phyloP scores from a whole-genome alignment of 2,113 vertebrate genomes.

The Periophthalmus modestus region DNA sequence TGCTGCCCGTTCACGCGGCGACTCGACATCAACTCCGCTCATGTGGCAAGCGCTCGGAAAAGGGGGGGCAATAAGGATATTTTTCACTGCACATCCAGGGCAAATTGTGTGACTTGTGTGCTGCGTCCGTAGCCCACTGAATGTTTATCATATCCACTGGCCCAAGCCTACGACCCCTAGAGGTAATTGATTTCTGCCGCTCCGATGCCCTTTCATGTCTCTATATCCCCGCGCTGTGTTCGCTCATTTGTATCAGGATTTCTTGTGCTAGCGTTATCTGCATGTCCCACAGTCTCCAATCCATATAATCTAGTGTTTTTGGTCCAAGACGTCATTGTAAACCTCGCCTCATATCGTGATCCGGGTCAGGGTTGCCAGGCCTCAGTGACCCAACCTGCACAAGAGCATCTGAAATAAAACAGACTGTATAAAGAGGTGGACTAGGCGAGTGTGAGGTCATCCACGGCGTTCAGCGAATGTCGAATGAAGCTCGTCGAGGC shows the following conservation, averaged over 20 bases:
- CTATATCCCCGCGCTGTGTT: conserved; percentile 31
- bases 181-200: conserved; percentile 62
- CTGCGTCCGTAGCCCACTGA: conserved; percentile 38
- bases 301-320: conserved; percentile 17
- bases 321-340: conserved; percentile 19
- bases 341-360: conserved; percentile 17
- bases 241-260: conserved; percentile 20
- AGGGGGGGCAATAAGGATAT: conserved; percentile 39
- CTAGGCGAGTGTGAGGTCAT: no score
- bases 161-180: conserved; percentile 50
- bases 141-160: conserved; percentile 63
- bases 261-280: conserved; percentile 7
- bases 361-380: no score
- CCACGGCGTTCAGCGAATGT: no score
- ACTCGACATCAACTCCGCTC: conserved; percentile 37
- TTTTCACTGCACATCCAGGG: conserved; percentile 60
- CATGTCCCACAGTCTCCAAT: neutral
- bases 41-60: conserved; percentile 34
- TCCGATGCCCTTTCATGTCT: conserved; percentile 52
- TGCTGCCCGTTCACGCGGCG: neutral
- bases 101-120: conserved; percentile 53
- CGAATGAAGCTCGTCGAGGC: no score
- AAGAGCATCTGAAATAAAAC: no score
- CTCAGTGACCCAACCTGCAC: no score
- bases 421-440: no score